phyloP scores from a whole-genome alignment of 2,113 vertebrate species.

The Cavia aperea region DNA sequence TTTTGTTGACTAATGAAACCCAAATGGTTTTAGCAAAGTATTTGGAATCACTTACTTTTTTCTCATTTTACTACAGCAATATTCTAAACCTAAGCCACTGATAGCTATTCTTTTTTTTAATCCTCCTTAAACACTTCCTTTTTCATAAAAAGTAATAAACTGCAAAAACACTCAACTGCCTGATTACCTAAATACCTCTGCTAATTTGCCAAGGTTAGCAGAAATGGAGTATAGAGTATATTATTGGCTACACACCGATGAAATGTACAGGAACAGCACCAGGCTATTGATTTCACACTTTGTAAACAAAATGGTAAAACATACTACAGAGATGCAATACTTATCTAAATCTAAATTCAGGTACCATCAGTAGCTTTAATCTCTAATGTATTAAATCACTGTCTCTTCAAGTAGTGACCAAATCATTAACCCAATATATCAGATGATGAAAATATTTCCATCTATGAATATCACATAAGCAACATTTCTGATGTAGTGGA shows the following conservation, averaged over 20 bases:
- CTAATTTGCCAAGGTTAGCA: constrained; percentile 72
- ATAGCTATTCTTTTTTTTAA: constrained; percentile 53
- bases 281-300: constrained; percentile 67
- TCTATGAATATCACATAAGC: constrained; percentile 43
- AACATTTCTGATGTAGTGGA: constrained; percentile 33
- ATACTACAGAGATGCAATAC: constrained; percentile 54
- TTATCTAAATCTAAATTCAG: constrained; percentile 63
- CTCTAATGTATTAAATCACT: constrained; percentile 62
- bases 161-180: constrained; percentile 65
- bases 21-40: constrained; percentile 15
- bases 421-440: constrained; percentile 66
- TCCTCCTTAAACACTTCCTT: constrained; percentile 61
- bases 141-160: constrained; percentile 68
- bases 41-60: constrained; percentile 3
- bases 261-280: constrained; percentile 54
- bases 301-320: constrained; percentile 67
- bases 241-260: constrained; percentile 61
- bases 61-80: constrained; percentile 16
- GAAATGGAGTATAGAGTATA: constrained; percentile 63
- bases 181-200: constrained; percentile 68
- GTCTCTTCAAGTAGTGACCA: constrained; percentile 61
- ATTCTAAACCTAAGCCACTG: constrained; percentile 48
- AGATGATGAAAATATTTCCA: constrained; percentile 51
- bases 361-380: constrained; percentile 58
- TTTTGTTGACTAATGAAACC: constrained; percentile 22